phyloP scores from a whole-genome alignment of 2,797 vertebrate genomes.

The Etheostoma nigrum region DNA sequence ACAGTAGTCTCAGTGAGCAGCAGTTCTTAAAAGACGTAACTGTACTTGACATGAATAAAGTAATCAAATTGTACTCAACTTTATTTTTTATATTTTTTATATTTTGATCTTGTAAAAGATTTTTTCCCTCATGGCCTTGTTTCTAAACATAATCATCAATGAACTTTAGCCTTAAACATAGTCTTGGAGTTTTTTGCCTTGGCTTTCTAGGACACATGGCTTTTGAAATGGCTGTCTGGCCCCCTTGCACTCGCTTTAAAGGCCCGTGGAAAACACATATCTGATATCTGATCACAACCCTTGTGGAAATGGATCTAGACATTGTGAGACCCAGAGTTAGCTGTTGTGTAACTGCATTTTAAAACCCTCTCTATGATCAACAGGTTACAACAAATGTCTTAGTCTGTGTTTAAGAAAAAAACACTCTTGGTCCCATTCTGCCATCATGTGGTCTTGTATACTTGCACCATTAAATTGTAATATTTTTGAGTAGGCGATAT shows the following conservation, averaged over 20 bases:
- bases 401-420: background rate
- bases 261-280: background rate
- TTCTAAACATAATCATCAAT: background rate
- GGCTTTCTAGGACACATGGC: background rate
- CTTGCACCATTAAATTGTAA: background rate
- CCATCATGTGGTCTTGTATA: slow-evolving; percentile 3
- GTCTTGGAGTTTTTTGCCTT: background rate
- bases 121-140: background rate
- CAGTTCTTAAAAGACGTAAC: background rate
- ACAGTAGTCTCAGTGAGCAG: background rate
- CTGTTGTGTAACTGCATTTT: background rate
- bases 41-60: background rate
- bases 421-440: background rate
- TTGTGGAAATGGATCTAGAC: background rate
- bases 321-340: background rate
- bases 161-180: background rate
- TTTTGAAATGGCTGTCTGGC: background rate
- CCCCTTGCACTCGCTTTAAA: background rate
- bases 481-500: background rate
- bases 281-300: background rate
- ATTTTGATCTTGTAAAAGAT: background rate
- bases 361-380: background rate
- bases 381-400: background rate
- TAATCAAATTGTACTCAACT: background rate
- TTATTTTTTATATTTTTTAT: background rate